Evolutionary conservation across 2,888 invertebrate genomes (phyloP).

Genomic region (Nephrotoma appendiculata): DNA sequence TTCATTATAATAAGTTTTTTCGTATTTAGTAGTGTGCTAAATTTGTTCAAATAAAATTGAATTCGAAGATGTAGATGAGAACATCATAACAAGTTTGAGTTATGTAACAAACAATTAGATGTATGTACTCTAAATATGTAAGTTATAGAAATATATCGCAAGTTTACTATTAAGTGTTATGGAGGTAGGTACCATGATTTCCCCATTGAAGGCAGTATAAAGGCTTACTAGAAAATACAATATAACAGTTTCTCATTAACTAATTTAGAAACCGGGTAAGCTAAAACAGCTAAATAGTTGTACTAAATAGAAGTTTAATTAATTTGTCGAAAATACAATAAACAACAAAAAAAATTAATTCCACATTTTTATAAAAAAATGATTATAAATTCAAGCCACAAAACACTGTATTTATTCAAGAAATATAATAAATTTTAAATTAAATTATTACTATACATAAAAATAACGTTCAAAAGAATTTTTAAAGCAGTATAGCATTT

Average conservation of each 20-base stretch:
- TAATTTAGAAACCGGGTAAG: background rate
- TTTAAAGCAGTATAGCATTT: background rate
- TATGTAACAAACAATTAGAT: too few relatives aligned
- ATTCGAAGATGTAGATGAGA: too few relatives aligned
- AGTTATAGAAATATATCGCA: too few relatives aligned
- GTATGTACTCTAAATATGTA: too few relatives aligned
- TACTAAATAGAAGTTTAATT: background rate
- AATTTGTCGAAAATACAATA: background rate
- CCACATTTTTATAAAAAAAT: background rate
- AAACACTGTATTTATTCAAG: background rate
- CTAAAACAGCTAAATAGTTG: background rate
- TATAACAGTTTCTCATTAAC: background rate
- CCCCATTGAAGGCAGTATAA: too few relatives aligned
- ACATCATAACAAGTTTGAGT: too few relatives aligned
- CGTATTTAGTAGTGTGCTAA: too few relatives aligned
- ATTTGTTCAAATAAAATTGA: too few relatives aligned
- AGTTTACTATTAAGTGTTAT: too few relatives aligned
- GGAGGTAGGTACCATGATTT: too few relatives aligned
- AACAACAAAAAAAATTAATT: background rate
- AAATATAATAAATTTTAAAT: background rate
- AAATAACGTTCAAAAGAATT: background rate
- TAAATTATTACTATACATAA: background rate
- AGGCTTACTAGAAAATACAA: too few relatives aligned
- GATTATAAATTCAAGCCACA: background rate
- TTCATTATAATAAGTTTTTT: too few relatives aligned